Conservation (phyloP, 2,113 vertebrate species). For the Scomber japonicus region DNA sequence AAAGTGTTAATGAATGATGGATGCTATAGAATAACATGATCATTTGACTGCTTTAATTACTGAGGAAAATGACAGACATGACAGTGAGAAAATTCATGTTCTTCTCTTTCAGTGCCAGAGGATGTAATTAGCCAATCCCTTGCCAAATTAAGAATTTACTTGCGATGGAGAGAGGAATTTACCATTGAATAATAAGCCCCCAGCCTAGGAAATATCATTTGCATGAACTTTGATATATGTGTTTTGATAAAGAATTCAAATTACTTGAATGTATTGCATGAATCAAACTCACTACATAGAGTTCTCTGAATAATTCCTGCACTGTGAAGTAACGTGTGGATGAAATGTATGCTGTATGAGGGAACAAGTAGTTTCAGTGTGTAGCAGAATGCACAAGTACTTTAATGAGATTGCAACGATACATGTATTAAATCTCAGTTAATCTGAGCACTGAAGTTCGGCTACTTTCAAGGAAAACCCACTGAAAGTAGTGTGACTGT, state of each 20-base stretch:
- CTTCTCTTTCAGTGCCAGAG: not conserved
- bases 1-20: not conserved
- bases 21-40: not conserved
- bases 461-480: not conserved
- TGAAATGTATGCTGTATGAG: not conserved
- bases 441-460: not conserved
- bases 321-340: not conserved
- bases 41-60: not conserved
- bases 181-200: slow-evolving; percentile 11
- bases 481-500: slow-evolving; percentile 42
- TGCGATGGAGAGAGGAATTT: not conserved
- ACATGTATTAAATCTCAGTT: not conserved
- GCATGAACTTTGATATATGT: slow-evolving; percentile 26
- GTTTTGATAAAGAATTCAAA: slow-evolving; percentile 42
- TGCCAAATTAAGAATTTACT: slow-evolving; percentile 15
- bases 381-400: not conserved
- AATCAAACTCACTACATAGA: not conserved
- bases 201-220: slow-evolving; percentile 27
- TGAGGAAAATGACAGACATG: not conserved
- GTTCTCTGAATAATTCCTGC: not conserved
- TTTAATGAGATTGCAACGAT: not conserved
- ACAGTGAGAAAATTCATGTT: slow-evolving; percentile 9
- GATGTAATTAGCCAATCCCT: slow-evolving; percentile 20
- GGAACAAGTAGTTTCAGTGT: not conserved
- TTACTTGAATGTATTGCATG: slow-evolving; percentile 1